Evolutionary conservation across 53 echinoderm and acorn worm genomes (phyloP), one percentile per base, ranked within the genome.

Genomic region (Echinarachnius parma): DNA sequence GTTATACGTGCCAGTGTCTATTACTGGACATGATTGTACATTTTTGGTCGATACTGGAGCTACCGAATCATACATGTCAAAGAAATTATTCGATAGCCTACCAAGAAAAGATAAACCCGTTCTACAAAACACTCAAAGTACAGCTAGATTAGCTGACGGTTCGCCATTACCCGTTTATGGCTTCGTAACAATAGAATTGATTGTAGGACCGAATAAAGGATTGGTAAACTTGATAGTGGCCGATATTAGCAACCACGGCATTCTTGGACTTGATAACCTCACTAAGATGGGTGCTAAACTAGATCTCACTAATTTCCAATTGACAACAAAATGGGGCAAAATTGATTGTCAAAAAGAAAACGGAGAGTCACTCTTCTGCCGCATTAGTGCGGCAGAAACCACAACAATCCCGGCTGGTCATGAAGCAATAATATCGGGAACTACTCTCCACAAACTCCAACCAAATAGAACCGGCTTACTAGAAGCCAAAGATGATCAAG

Each of bases 371-470:
- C 23, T 67, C 8, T 48, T 54, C 25, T 70, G 70, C 35, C 70
- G 53, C 3, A 53, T 53, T 53, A 10, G 35, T 53, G 34, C 70
- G 8, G 21, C 50, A 21, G 67, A 48, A 67, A 67, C 67, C 1
- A 50, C 31, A 2, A 70, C 70, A 20, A 53, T 70, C 10, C 70
- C 70, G 35, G 70, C 70, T 11, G 70, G 70, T 19, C 53, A 54
- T 8, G 70, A 70, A 53, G 34, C 16, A 9, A 23, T 70, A 5
- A 70, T 70, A 2, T 13, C 23, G 3, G 70, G 70, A 9, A 34
- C 21, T 5, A 53, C 16, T 0, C 34, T 53, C 2, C 34, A 14
- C 4, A 34, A 19, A 54, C 14, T 70, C 10, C 10, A 34, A 28
- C 4, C 53, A 53, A 21, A 53, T 13, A 70, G 2, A 53, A 3